These are phyloP conservation scores for Muscicapa comitata DNA, from an alignment of 2,797 vertebrate genomes.

Conservation along the genomic window DNA sequence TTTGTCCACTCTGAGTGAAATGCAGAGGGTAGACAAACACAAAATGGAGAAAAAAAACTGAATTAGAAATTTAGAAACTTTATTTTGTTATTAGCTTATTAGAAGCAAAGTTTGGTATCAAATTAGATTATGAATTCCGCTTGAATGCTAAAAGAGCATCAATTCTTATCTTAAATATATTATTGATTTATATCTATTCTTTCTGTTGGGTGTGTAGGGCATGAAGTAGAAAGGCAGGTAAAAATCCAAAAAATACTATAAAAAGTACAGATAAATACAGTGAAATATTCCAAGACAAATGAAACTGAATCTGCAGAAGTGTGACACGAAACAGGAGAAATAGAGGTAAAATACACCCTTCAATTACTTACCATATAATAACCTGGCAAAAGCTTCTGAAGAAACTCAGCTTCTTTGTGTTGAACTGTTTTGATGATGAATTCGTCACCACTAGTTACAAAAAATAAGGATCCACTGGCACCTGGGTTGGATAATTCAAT, in stretches of 20 bases:
- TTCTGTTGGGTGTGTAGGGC: neutral
- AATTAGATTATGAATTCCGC: neutral
- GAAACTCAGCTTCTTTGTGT: constrained; percentile 95
- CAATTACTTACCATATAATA: constrained; percentile 92
- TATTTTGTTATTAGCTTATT: neutral
- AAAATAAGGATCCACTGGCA: constrained; percentile 96
- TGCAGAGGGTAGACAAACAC: neutral
- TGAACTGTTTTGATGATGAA: constrained; percentile 99
- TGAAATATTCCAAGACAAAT: neutral
- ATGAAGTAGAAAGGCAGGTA: neutral
- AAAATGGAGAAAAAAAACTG: neutral
- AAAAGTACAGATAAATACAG: neutral
- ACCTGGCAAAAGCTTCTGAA: constrained; percentile 95
- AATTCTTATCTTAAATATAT: neutral
- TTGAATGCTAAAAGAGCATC: neutral
- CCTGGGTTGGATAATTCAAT: constrained; percentile 95
- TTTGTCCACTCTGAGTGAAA: constrained; percentile 34
- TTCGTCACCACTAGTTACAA: constrained; percentile 94
- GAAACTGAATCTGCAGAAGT: neutral
- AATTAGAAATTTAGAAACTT: neutral
- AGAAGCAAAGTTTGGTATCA: neutral
- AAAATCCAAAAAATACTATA: neutral
- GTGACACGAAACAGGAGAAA: neutral
- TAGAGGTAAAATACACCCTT: neutral
- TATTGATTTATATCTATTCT: neutral